A percentile compares a stretch with the other conserved stretches of the same genome.
Evolutionary conservation across 2,113 vertebrate genomes (phyloP).

Genomic region (Amblyornis subalaris): DNA sequence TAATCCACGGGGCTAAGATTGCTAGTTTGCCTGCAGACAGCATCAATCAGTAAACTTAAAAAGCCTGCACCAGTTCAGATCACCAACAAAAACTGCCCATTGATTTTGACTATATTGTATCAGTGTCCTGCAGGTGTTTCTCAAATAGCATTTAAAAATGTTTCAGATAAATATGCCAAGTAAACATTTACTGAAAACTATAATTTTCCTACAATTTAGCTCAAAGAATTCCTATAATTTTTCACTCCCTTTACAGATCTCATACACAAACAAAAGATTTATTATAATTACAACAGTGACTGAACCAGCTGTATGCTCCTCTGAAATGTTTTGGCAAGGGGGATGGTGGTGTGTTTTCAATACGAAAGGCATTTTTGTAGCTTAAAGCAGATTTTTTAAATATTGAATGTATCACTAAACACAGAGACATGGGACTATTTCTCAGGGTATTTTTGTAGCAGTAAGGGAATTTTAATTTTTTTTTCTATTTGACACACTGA

Average conservation of each 20-base stretch:
- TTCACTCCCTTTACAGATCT: background rate
- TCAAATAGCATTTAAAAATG: background rate
- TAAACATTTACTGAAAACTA: background rate
- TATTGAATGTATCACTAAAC: background rate
- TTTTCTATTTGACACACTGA: background rate
- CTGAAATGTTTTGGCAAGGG: background rate
- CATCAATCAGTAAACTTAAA: background rate
- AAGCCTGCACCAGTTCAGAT: background rate
- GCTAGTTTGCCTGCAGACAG: background rate
- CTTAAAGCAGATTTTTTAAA: background rate
- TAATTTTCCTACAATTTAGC: background rate
- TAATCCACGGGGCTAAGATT: background rate
- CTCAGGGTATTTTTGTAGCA: background rate
- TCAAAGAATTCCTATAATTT: background rate
- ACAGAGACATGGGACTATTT: background rate
- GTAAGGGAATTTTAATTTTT: background rate
- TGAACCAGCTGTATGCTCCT: background rate
- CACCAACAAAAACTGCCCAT: background rate
- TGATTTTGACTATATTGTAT: accelerated
- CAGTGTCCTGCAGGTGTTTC: background rate
- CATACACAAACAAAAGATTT: background rate
- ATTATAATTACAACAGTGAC: background rate
- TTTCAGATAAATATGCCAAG: background rate
- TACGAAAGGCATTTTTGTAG: background rate
- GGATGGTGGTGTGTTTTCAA: background rate